A percentile compares a stretch with the other conserved stretches of the same genome.
These are phyloP conservation scores for Falco concolor DNA, from an alignment of 2,797 vertebrate genomes.

Conservation along the genomic window DNA sequence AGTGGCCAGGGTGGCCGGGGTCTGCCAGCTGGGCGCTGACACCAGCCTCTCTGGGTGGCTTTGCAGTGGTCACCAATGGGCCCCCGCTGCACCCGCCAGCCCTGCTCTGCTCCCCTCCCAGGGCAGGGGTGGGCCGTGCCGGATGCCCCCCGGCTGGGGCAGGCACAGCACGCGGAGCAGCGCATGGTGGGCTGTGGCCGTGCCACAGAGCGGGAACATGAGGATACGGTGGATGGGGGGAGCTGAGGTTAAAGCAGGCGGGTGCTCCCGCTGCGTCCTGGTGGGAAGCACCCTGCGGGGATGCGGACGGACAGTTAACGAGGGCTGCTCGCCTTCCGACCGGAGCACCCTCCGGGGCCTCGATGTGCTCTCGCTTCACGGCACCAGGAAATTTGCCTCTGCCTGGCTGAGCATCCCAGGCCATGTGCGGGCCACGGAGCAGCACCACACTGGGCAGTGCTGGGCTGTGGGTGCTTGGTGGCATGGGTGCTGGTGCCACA, in stretches of 20 bases:
- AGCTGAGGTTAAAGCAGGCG: not conserved
- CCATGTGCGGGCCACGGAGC: not conserved
- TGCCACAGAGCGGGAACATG: not conserved
- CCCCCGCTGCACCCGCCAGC: not conserved
- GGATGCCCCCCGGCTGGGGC: fast-evolving
- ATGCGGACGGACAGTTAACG: not conserved
- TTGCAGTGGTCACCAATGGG: not conserved
- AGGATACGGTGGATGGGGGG: not conserved
- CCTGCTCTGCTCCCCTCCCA: fast-evolving
- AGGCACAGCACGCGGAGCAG: not conserved
- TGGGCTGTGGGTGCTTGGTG: not conserved
- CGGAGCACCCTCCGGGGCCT: not conserved
- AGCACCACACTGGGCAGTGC: not conserved
- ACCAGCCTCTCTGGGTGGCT: not conserved
- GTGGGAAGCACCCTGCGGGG: not conserved
- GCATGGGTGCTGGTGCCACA: not conserved
- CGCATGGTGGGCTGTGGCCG: not conserved
- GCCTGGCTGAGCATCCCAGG: slow-evolving; percentile 39
- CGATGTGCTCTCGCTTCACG: slow-evolving; percentile 48
- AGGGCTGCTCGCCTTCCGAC: not conserved
- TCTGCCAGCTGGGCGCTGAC: fast-evolving
- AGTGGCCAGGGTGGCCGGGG: not conserved
- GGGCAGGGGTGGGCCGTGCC: fast-evolving
- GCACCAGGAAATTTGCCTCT: not conserved
- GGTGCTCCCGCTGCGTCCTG: not conserved